Evolutionary conservation across 2,113 vertebrate species (phyloP).

Genomic region (Rhea americana): DNA sequence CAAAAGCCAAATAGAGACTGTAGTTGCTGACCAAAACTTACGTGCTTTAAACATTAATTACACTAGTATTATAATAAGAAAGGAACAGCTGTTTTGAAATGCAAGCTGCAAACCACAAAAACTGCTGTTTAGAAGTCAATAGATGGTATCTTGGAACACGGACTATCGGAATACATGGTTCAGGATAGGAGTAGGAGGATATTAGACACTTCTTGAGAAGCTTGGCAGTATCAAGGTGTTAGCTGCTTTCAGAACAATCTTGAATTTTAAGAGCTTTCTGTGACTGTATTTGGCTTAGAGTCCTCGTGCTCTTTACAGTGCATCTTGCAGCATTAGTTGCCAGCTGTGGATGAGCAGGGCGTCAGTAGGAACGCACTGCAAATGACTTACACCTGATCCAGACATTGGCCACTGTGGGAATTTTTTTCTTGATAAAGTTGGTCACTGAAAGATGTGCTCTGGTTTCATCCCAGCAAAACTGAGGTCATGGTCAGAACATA

Average conservation of each 20-base stretch:
- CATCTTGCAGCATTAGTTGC: neutral
- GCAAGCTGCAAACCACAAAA: neutral
- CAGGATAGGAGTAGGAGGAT: neutral
- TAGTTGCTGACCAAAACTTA: neutral
- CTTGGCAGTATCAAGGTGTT: neutral
- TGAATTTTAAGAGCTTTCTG: neutral
- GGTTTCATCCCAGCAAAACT: neutral
- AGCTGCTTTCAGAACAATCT: neutral
- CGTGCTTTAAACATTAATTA: constrained; percentile 29
- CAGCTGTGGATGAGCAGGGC: neutral
- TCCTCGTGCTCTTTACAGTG: neutral
- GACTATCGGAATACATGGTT: neutral
- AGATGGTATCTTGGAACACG: fast-evolving
- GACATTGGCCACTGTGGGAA: fast-evolving
- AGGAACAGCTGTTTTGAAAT: neutral
- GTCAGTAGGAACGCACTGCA: fast-evolving
- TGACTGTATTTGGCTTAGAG: neutral
- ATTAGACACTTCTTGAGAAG: neutral
- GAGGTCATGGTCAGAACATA: neutral
- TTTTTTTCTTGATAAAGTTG: neutral
- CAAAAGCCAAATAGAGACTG: neutral
- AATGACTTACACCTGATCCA: neutral
- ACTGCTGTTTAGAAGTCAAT: neutral
- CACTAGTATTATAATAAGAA: neutral
- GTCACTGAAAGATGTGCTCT: neutral